Evolutionary conservation across 2,888 invertebrate species (phyloP).

Genomic region (Osmoderma eremita): DNA sequence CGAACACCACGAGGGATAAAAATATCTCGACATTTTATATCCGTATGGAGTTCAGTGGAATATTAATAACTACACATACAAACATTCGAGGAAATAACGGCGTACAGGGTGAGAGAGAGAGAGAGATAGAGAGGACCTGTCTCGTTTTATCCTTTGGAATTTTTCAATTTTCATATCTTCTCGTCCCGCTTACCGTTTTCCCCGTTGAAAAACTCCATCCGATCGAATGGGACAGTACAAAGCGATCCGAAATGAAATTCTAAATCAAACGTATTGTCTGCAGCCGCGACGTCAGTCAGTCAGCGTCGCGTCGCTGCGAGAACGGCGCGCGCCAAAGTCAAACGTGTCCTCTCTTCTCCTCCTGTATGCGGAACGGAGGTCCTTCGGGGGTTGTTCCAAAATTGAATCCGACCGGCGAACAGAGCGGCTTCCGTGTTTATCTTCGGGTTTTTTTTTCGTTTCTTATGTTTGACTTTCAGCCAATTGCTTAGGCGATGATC

Average conservation of each 20-base stretch:
- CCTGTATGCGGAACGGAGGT: constrained; percentile 35
- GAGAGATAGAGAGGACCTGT: too few species aligned
- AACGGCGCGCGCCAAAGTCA: not conserved
- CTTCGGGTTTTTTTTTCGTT: constrained; percentile 19
- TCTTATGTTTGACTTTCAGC: constrained; percentile 24
- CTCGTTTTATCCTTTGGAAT: constrained; percentile 15
- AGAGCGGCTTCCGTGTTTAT: constrained; percentile 22
- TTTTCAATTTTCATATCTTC: constrained; percentile 35
- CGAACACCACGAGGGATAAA: not conserved
- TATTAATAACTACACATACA: constrained; percentile 18
- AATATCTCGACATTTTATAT: not conserved
- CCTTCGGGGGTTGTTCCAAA: constrained; percentile 34
- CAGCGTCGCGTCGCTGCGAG: not conserved
- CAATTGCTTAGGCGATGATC: constrained; percentile 17
- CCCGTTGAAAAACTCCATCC: not conserved
- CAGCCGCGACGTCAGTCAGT: not conserved
- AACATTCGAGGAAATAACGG: constrained; percentile 7
- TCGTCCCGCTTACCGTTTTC: not conserved
- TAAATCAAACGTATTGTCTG: constrained; percentile 38
- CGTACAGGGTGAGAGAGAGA: too few species aligned
- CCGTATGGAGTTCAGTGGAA: constrained; percentile 9
- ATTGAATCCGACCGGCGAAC: constrained; percentile 34
- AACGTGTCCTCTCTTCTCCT: not conserved
- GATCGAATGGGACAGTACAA: constrained; percentile 30
- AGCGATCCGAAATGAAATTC: constrained; percentile 37